Evolutionary conservation across 2,113 vertebrate species (phyloP).

Genomic region (Sus scrofa): T2T-Sscrofa CM000818.6:122603001-122603500

Average conservation of each 20-base stretch:
- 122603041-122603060: background rate
- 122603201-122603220: background rate
- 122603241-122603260: background rate
- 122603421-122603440: background rate
- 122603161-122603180: background rate
- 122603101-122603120: background rate
- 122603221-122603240: background rate
- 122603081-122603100: background rate
- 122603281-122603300: too few species aligned
- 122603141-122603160: background rate
- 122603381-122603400: too few species aligned
- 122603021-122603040: background rate
- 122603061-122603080: background rate
- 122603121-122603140: constrained; percentile 25
- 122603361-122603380: too few species aligned
- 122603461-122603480: too few species aligned
- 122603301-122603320: too few species aligned
- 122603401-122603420: background rate
- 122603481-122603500: too few species aligned
- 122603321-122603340: too few species aligned
- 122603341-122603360: too few species aligned
- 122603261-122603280: too few species aligned
- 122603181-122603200: background rate
- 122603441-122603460: too few species aligned
- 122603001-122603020: background rate